Conservation (phyloP, 1,140 invertebrate species). For the Papilio dardanus region DNA sequence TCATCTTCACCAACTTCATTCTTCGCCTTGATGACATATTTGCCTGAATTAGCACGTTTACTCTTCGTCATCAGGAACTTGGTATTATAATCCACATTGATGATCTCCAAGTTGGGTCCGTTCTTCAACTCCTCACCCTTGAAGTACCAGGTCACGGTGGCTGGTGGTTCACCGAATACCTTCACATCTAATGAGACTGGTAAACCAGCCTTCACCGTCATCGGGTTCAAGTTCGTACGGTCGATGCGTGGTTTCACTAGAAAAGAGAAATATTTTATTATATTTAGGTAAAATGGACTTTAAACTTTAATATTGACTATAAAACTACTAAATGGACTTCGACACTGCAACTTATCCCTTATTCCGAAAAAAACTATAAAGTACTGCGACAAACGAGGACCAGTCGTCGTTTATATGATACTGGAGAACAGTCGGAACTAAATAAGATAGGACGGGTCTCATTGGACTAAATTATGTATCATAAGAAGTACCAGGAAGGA, state of each 20-base stretch:
- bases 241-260: conserved; percentile 96
- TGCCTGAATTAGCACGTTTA: conserved; percentile 92
- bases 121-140: conserved; percentile 88
- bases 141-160: conserved; percentile 94
- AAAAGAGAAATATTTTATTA: conserved; percentile 54
- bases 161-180: conserved; percentile 96
- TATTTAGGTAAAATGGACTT: neutral
- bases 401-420: too few relatives aligned
- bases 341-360: too few relatives aligned
- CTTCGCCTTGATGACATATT: conserved; percentile 95
- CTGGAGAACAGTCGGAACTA: too few relatives aligned
- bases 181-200: conserved; percentile 95
- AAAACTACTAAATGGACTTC: too few relatives aligned
- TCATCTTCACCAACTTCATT: conserved; percentile 97
- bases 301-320: too few relatives aligned
- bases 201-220: conserved; percentile 95
- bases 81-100: conserved; percentile 95
- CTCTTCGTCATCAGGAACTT: conserved; percentile 93
- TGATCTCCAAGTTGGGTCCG: conserved; percentile 88
- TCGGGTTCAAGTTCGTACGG: conserved; percentile 92
- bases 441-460: too few relatives aligned
- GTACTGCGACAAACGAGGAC: too few relatives aligned
- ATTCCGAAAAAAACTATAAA: too few relatives aligned
- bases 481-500: too few relatives aligned
- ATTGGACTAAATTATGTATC: too few relatives aligned